Conservation (phyloP, 2,888 invertebrate species). For the Lepeophtheirus nordmannii region DNA sequence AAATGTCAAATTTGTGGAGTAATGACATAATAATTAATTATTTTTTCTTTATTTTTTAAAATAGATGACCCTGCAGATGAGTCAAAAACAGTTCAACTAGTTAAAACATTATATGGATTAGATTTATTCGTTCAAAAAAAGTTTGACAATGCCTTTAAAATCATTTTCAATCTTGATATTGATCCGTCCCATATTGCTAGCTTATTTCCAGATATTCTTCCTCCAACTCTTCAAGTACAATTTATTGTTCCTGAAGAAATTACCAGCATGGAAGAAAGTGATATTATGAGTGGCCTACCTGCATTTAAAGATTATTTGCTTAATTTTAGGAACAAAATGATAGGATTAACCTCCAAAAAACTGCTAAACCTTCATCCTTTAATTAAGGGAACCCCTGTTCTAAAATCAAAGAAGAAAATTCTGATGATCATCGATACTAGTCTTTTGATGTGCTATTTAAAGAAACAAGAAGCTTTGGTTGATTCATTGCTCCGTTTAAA, state of each 20-base stretch:
- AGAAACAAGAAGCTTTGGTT: slow-evolving; percentile 89
- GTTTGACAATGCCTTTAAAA: slow-evolving; percentile 75
- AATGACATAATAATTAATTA: slow-evolving; percentile 12
- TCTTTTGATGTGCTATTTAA: slow-evolving; percentile 84
- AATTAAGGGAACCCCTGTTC: slow-evolving; percentile 25
- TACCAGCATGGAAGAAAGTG: slow-evolving; percentile 57
- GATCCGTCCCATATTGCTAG: slow-evolving; percentile 91
- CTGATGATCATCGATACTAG: slow-evolving; percentile 93
- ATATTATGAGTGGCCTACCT: slow-evolving; percentile 67
- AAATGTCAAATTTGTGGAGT: background rate
- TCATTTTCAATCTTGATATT: slow-evolving; percentile 72
- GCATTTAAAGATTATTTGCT: slow-evolving; percentile 80
- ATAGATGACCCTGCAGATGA: slow-evolving; percentile 62
- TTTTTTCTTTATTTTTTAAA: slow-evolving; percentile 31
- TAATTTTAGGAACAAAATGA: slow-evolving; percentile 40
- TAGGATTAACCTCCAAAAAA: background rate
- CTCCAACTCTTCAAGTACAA: slow-evolving; percentile 39
- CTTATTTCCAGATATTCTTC: slow-evolving; percentile 73
- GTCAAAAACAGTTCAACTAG: slow-evolving; percentile 68
- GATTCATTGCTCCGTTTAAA: slow-evolving; percentile 71
- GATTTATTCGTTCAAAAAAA: slow-evolving; percentile 75
- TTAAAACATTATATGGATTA: slow-evolving; percentile 75
- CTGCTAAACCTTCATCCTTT: background rate
- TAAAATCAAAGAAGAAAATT: slow-evolving; percentile 47
- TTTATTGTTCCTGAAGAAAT: slow-evolving; percentile 35